phyloP scores from a whole-genome alignment of 1,140 invertebrate species.

The Magallana angulata region DNA sequence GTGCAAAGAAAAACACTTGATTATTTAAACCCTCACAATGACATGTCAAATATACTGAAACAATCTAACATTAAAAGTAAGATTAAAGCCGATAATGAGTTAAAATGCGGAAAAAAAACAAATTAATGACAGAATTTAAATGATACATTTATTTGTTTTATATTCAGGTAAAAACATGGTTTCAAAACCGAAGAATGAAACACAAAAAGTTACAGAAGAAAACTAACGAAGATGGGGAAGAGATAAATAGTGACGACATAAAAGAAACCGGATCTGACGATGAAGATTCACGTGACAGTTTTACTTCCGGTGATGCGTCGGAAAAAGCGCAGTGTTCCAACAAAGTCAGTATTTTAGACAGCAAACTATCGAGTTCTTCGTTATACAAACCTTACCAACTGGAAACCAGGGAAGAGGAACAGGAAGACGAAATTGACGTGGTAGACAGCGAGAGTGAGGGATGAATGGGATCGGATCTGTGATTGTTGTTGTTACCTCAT shows the following conservation, averaged over 20 bases:
- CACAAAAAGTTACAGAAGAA: conserved; percentile 96
- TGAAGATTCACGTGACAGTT: conserved; percentile 52
- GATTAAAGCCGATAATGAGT: neutral
- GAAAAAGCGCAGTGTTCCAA: conserved; percentile 39
- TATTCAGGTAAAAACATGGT: conserved; percentile 95
- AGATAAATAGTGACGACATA: conserved; percentile 47
- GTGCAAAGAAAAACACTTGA: too few relatives aligned
- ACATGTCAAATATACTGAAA: neutral
- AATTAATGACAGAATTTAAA: neutral
- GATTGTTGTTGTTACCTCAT: neutral
- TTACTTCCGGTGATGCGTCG: conserved; percentile 47
- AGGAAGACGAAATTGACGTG: conserved; percentile 72
- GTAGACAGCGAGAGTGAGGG: conserved; percentile 66
- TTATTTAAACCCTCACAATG: too few relatives aligned
- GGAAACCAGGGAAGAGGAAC: conserved; percentile 59
- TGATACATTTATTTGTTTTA: conserved; percentile 42
- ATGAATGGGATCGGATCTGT: neutral
- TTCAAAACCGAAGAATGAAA: conserved; percentile 98
- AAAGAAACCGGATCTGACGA: conserved; percentile 58
- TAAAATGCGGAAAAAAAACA: neutral
- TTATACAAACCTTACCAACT: conserved; percentile 45
- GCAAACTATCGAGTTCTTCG: conserved; percentile 28
- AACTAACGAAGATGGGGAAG: conserved; percentile 81
- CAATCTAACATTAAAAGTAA: neutral
- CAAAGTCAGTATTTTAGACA: conserved; percentile 20